These are phyloP conservation scores for Apodemia zela DNA, from an alignment of 2,888 invertebrate species.

Conservation along the genomic window DNA sequence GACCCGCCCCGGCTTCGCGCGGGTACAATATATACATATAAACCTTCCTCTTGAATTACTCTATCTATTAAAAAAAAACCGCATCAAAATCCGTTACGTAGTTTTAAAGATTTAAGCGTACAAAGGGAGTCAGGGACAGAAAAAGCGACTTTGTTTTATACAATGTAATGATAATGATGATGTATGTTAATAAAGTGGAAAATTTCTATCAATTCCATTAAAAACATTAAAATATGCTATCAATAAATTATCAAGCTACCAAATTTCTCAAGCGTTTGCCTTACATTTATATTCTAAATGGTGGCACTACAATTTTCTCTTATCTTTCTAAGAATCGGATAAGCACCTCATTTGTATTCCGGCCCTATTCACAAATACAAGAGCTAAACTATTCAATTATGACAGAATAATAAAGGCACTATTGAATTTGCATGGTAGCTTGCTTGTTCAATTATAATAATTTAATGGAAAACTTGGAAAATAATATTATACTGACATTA, in stretches of 20 bases:
- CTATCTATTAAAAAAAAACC: too few species aligned
- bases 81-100: too few species aligned
- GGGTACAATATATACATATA: too few species aligned
- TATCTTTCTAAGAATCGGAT: neutral
- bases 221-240: neutral
- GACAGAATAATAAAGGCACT: neutral
- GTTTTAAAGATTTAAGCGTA: too few species aligned
- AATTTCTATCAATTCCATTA: too few species aligned
- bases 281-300: neutral
- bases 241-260: neutral
- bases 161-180: too few species aligned
- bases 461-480: neutral
- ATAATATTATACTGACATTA: neutral
- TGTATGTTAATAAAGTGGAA: too few species aligned
- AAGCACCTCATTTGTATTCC: constrained; percentile 2
- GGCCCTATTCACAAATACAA: neutral
- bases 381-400: constrained; percentile 3
- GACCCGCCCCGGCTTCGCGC: too few species aligned
- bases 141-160: too few species aligned
- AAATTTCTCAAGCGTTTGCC: neutral
- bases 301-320: neutral
- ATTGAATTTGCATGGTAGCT: neutral
- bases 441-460: neutral
- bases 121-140: too few species aligned
- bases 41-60: too few species aligned